Conservation (phyloP, 2,113 vertebrate genomes). For the Speoplatyrhinus poulsoni region DNA sequence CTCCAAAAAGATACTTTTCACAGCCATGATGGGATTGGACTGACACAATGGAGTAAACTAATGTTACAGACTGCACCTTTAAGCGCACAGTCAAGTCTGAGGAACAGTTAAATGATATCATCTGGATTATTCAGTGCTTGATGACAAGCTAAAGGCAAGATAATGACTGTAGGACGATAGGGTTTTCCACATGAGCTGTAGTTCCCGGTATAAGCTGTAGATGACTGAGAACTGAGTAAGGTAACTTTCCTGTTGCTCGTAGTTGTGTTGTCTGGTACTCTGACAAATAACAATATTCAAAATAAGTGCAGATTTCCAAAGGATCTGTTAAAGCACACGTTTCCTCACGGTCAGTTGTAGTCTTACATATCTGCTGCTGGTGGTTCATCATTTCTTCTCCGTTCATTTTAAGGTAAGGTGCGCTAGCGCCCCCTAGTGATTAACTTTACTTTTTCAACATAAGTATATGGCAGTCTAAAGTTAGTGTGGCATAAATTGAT, state of each 20-base stretch:
- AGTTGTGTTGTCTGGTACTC: neutral
- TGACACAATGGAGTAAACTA: conserved; percentile 3
- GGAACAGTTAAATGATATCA: neutral
- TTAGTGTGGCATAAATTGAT: too few species aligned
- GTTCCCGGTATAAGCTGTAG: neutral
- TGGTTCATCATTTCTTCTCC: neutral
- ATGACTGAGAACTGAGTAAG: too few species aligned
- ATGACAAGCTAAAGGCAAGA: too few species aligned
- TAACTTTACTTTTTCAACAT: conserved; percentile 1
- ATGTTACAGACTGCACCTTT: conserved; percentile 16
- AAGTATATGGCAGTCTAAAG: neutral
- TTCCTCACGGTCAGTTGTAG: neutral
- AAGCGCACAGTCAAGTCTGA: neutral
- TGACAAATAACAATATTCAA: too few species aligned
- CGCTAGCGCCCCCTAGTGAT: conserved; percentile 10
- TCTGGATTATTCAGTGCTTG: too few species aligned
- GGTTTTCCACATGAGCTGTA: too few species aligned
- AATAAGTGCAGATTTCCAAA: too few species aligned
- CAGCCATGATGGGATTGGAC: conserved; percentile 35
- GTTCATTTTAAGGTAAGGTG: neutral
- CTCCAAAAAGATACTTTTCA: conserved; percentile 49
- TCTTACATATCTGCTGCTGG: too few species aligned
- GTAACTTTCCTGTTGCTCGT: neutral
- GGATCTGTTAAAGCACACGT: too few species aligned
- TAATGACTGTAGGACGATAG: too few species aligned